A percentile compares a stretch with the other conserved stretches of the same genome.
Evolutionary conservation across 2,797 vertebrate species (phyloP).

Genomic region (Silurus lanzhouensis): DNA sequence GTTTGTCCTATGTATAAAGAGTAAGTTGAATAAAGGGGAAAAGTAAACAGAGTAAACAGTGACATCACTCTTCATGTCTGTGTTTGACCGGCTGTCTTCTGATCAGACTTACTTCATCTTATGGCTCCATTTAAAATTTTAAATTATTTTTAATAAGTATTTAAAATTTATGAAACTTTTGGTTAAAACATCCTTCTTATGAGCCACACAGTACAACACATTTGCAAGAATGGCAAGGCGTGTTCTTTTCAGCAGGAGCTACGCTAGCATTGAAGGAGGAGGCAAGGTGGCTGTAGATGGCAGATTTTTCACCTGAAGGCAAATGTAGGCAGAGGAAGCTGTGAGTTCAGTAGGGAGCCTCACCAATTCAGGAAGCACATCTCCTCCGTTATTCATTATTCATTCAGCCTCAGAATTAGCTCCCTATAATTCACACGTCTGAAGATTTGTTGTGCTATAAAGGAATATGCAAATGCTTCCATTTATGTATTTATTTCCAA

Average conservation of each 20-base stretch:
- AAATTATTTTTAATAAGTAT: too few species aligned
- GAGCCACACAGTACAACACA: background rate
- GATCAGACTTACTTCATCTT: background rate
- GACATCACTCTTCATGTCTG: background rate
- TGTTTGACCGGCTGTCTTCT: background rate
- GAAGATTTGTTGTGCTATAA: slow-evolving; percentile 72
- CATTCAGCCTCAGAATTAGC: slow-evolving; percentile 79
- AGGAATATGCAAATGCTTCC: slow-evolving; percentile 63
- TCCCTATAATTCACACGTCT: slow-evolving; percentile 68
- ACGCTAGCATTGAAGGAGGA: background rate
- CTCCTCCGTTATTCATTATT: slow-evolving; percentile 79
- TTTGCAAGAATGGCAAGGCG: slow-evolving; percentile 22
- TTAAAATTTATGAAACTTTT: background rate
- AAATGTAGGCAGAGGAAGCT: slow-evolving; percentile 70
- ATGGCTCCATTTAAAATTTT: background rate
- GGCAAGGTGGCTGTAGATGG: slow-evolving; percentile 53
- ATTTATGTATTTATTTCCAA: slow-evolving; percentile 72
- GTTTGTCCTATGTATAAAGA: background rate
- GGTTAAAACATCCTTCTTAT: background rate
- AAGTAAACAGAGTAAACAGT: background rate
- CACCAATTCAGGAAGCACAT: slow-evolving; percentile 76
- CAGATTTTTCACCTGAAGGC: slow-evolving; percentile 79
- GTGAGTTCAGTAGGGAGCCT: slow-evolving; percentile 71
- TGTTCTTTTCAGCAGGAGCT: slow-evolving; percentile 16
- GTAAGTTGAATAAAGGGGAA: background rate